Evolutionary conservation across 2,888 invertebrate species (phyloP).

Genomic region (Atethmia centrago): DNA sequence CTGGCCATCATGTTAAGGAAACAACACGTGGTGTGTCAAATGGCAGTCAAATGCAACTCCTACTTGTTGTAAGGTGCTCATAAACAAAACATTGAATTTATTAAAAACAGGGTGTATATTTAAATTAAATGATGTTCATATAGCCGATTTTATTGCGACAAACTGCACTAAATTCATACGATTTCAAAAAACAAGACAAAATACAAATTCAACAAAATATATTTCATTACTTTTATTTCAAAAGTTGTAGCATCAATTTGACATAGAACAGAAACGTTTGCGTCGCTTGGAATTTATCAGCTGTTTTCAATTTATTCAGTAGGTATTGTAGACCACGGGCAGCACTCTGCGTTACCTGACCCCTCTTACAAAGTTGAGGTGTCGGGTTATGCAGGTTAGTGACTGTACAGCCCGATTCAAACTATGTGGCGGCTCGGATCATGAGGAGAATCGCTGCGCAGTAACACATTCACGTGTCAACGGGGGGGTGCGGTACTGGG

Average conservation of each 20-base stretch:
- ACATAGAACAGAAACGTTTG: slow-evolving; percentile 22
- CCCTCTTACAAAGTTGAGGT: too few species aligned
- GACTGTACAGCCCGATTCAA: too few species aligned
- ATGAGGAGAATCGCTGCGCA: too few species aligned
- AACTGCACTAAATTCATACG: slow-evolving; percentile 44
- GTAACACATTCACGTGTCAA: too few species aligned
- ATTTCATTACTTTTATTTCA: slow-evolving; percentile 41
- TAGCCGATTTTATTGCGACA: slow-evolving; percentile 31
- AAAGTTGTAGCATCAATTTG: slow-evolving; percentile 25
- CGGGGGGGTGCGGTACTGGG: too few species aligned
- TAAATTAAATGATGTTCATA: slow-evolving; percentile 39
- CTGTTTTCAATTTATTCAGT: slow-evolving; percentile 25
- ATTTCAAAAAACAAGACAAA: slow-evolving; percentile 39
- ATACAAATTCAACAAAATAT: slow-evolving; percentile 29
- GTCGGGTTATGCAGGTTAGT: too few species aligned
- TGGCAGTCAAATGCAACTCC: slow-evolving; percentile 15
- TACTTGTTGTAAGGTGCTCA: slow-evolving; percentile 1
- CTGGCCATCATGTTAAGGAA: slow-evolving; percentile 64
- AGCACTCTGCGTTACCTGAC: too few species aligned
- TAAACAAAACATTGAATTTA: slow-evolving; percentile 44
- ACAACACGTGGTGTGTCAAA: slow-evolving; percentile 68
- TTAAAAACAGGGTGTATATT: slow-evolving; percentile 50
- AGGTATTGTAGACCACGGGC: slow-evolving; percentile 25
- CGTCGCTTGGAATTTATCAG: slow-evolving; percentile 2
- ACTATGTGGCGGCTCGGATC: too few species aligned